Conservation (phyloP, 2,888 invertebrate genomes). For the Drosophila rubida region DNA sequence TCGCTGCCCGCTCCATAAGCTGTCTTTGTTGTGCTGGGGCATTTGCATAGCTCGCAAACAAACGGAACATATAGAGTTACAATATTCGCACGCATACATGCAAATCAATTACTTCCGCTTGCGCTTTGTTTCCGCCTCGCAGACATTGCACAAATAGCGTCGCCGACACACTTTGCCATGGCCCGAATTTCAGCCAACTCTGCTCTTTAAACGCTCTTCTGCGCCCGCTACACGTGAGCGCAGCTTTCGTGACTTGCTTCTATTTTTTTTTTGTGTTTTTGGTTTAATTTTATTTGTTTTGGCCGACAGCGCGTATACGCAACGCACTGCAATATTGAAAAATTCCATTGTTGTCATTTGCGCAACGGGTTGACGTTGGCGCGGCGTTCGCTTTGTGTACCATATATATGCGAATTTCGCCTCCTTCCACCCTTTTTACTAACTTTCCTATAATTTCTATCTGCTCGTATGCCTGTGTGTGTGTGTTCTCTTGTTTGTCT, state of each 20-base stretch:
- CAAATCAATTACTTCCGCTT: constrained; percentile 70
- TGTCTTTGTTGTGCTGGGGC: not conserved
- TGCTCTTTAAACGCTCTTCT: not conserved
- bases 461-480: not conserved
- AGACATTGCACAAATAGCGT: constrained; percentile 41
- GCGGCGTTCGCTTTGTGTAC: constrained; percentile 16
- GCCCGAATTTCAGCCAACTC: constrained; percentile 1
- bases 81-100: constrained; percentile 26
- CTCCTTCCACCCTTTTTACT: not conserved
- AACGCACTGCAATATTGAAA: constrained; percentile 74
- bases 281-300: constrained; percentile 75
- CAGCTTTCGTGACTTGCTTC: constrained; percentile 25
- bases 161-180: constrained; percentile 20
- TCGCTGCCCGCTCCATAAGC: no score
- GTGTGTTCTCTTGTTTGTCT: constrained; percentile 1
- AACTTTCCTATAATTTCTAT: not conserved
- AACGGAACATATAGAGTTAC: not conserved
- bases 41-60: constrained; percentile 4
- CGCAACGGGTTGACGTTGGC: constrained; percentile 29
- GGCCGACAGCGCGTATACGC: constrained; percentile 68
- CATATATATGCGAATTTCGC: constrained; percentile 20
- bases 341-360: constrained; percentile 74
- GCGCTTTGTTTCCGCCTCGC: constrained; percentile 70
- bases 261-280: constrained; percentile 45
- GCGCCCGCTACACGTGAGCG: constrained; percentile 20